Base-by-base conservation (phyloP, 2,113 vertebrate genomes). In the Martes martes region DNA sequence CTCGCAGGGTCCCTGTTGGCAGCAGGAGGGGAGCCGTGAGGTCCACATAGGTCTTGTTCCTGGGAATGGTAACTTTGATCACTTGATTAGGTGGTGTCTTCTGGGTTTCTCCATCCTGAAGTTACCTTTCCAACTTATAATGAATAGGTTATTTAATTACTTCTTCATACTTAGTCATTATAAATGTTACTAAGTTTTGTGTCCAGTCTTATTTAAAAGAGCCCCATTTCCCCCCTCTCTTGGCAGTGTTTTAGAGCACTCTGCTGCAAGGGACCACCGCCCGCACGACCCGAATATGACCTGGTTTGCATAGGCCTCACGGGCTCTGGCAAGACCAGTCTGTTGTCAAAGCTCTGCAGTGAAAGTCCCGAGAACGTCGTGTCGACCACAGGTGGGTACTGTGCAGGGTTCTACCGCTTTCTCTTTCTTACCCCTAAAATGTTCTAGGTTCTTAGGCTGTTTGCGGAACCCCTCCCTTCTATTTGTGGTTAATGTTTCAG, bases 221-320 rank as follows among this genome's bases (percentile, higher is more conserved):
- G 28, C 23, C 6, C 0, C 14, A 2, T 87, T 92, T 96, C 91
- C 65, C 88, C 24, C 18, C 47, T 69, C 96, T 94, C 69, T 76
- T 63, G 97, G 24, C 98, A 99, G 99, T 99, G 99, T 99, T 99
- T 99, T 98, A 99, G 99, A 99, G 99, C 99, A 55, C 99, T 99
- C 98, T 99, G 99, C 99, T 99, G 99, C 99, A 99, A 99, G 98
- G 99, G 99, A 98, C 99, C 99, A 0, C 99, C 99, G 1, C 99
- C 99, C 7, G 99, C 99, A 2, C 99, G 99, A 98, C 99, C 99
- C 23, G 99, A 99, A 93, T 99, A 99, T 98, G 99, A 99, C 96
- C 99, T 99, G 98, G 99, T 99, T 97, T 99, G 99, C 98, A 99
- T 99, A 97, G 99, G 99, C 86, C 99, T 99, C 98, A 99, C 99